phyloP scores from a whole-genome alignment of 1,140 invertebrate species.

The Dinothrombium tinctorium region DNA sequence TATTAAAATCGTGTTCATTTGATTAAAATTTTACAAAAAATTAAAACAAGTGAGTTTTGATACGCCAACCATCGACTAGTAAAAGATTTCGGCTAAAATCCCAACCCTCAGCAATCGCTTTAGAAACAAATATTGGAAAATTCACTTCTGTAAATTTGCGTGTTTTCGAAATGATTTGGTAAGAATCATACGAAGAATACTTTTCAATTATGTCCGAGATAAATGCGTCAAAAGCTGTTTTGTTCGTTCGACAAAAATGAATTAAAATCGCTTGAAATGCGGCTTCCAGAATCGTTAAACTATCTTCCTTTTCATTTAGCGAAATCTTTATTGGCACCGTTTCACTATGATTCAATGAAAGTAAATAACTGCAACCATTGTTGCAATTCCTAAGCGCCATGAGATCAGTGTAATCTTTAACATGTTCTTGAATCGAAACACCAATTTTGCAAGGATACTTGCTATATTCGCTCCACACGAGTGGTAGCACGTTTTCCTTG shows the following conservation, averaged over 20 bases:
- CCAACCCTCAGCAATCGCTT: background rate
- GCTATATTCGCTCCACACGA: background rate
- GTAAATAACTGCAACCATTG: background rate
- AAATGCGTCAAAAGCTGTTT: background rate
- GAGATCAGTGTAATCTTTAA: background rate
- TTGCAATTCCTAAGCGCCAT: background rate
- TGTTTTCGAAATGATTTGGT: background rate
- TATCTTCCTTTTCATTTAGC: background rate
- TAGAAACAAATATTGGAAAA: background rate
- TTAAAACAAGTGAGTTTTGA: too few relatives aligned
- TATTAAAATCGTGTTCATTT: too few relatives aligned
- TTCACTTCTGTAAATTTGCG: background rate
- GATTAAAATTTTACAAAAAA: too few relatives aligned
- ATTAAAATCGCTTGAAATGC: background rate
- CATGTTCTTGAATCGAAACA: background rate
- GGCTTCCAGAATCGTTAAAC: background rate
- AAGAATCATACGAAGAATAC: background rate
- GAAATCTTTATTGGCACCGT: background rate
- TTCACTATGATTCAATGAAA: background rate
- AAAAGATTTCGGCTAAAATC: background rate
- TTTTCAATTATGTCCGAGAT: background rate
- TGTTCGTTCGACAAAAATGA: background rate
- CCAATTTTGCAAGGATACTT: background rate
- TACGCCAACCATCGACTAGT: background rate
- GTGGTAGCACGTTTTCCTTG: conserved; percentile 24